Percentiles rank a stretch among this genome's conserved stretches.
Conservation (phyloP, 1,140 invertebrate genomes). For the Drosophila hydei region DNA sequence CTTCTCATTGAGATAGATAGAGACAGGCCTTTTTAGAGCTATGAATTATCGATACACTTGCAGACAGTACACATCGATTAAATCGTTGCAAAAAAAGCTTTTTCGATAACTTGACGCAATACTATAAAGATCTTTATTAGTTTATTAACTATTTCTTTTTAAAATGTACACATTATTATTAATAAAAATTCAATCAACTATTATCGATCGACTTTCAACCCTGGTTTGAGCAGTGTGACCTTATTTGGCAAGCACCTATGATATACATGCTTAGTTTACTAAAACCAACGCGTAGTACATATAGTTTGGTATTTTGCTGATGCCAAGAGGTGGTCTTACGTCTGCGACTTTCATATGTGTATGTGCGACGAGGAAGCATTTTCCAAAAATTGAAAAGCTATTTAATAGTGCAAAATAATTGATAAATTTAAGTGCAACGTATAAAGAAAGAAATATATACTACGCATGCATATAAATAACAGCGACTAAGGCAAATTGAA, state of each 20-base stretch:
- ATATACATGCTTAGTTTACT: not conserved
- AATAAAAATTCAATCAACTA: not conserved
- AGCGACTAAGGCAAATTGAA: constrained; percentile 16
- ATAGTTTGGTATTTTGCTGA: constrained; percentile 17
- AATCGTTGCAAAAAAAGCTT: not conserved
- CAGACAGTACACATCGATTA: constrained; percentile 3
- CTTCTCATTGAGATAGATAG: constrained; percentile 33
- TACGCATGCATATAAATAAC: constrained; percentile 41
- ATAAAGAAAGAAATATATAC: constrained; percentile 35
- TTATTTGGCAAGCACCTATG: not conserved
- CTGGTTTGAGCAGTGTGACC: constrained; percentile 12
- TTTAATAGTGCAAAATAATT: constrained; percentile 71
- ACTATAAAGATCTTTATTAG: no score
- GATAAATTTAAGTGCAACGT: constrained; percentile 65
- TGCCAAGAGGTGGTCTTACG: constrained; percentile 19
- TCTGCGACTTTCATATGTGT: constrained; percentile 41
- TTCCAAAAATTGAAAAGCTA: constrained; percentile 56
- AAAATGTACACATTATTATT: not conserved
- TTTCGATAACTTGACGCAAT: no score
- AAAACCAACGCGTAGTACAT: not conserved
- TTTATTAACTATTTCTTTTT: no score
- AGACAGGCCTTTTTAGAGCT: constrained; percentile 28
- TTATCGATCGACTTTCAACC: not conserved
- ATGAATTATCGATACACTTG: constrained; percentile 1
- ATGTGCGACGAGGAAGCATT: constrained; percentile 67